These are phyloP conservation scores for Umimayanthus kanabou DNA, from an alignment of 92 coral and sea anemone genomes.

Conservation along the genomic window DNA sequence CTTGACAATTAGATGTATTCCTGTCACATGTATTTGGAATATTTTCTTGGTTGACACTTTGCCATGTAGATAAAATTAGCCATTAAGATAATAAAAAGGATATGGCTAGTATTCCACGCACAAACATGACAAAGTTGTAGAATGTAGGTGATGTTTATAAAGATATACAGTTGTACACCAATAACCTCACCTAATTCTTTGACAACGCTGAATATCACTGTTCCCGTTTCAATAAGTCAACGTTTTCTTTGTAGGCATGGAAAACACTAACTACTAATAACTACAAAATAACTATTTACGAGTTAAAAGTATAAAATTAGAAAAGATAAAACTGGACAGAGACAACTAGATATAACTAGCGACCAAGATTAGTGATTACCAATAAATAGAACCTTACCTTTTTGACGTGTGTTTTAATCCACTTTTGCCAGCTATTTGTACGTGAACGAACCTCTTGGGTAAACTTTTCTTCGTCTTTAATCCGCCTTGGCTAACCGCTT, in stretches of 20 bases:
- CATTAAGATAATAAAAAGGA: background rate
- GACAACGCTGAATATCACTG: too few species aligned
- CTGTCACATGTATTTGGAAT: background rate
- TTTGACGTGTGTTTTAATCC: background rate
- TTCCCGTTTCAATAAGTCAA: too few species aligned
- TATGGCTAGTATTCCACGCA: background rate
- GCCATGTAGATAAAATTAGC: background rate
- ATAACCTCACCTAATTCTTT: too few species aligned
- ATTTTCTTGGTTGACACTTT: background rate
- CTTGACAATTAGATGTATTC: background rate
- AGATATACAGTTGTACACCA: too few species aligned
- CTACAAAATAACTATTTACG: background rate
- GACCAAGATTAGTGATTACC: background rate
- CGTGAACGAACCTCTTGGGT: background rate
- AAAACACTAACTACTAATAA: background rate
- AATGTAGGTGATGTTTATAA: too few species aligned
- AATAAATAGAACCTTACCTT: background rate
- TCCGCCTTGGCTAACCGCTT: background rate
- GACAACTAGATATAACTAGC: too few species aligned
- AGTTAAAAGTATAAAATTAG: too few species aligned
- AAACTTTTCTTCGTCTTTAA: background rate
- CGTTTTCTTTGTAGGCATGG: background rate
- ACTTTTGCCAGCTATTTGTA: background rate
- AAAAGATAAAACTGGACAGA: background rate
- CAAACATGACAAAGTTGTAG: background rate